Evolutionary conservation across 2,888 invertebrate species (phyloP), one percentile per base, ranked within the genome.

Genomic region (Chrysolina oricalcia): DNA sequence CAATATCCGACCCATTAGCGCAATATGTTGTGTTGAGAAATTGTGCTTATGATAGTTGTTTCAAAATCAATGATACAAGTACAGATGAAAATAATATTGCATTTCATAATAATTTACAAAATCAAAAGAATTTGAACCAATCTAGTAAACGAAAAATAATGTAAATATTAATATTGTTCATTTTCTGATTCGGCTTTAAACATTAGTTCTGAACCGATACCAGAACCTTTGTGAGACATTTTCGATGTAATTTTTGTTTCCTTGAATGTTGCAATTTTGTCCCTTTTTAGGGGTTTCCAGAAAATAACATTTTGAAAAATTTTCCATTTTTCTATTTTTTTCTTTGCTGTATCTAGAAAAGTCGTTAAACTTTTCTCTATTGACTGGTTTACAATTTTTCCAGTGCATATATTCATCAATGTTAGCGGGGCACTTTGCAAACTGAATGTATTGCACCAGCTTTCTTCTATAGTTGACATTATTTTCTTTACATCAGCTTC

Each of bases 161-260:
- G n/a, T n/a, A n/a, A n/a, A n/a, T n/a, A n/a, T n/a, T n/a, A n/a
- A n/a, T n/a, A n/a, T n/a, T n/a, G n/a, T n/a, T n/a, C n/a, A n/a
- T n/a, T n/a, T n/a, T n/a, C n/a, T n/a, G n/a, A n/a, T n/a, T n/a
- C n/a, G n/a, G n/a, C n/a, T n/a, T n/a, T n/a, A 70, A 79, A 79
- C 74, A 78, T 75, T 40, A 43, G 72, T 75, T n/a, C 72, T 67
- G 68, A 43, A 43, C 43, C 43, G 15, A 13, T 43, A 5, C 11
- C 4, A 11, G 15, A 11, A 15, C 15, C 15, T 43, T 15, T n/a
- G 6, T 46, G 15, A n/a, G 15, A 11, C 15, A n/a, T 46, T n/a
- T 46, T 15, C 46, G 11, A 11, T 15, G 15, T n/a, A 46, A 46
- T n/a, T n/a, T 46, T 46, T 13, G 15, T n/a, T n/a, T 46, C 46